Evolutionary conservation across 53 echinoderm and acorn worm species (phyloP).

Genomic region (Mesocentrotus franciscanus): DNA sequence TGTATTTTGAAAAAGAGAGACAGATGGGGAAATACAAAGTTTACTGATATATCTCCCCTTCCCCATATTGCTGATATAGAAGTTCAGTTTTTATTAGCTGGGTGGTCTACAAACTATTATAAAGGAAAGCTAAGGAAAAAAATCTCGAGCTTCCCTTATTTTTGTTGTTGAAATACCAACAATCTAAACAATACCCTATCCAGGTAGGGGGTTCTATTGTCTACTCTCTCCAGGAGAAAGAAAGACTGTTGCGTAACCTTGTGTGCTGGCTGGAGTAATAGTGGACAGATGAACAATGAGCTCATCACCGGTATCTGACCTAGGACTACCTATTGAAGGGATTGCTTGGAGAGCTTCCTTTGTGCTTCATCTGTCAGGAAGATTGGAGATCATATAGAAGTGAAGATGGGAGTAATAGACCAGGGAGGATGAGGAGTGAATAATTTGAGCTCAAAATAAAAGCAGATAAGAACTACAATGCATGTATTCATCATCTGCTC

Average conservation of each 20-base stretch:
- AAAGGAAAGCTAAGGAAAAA: not conserved
- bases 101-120: slow-evolving; percentile 26
- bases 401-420: not conserved
- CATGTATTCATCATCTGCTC: not conserved
- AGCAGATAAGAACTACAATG: not conserved
- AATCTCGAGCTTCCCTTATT: slow-evolving; percentile 7
- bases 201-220: slow-evolving; percentile 31
- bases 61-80: not conserved
- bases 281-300: slow-evolving; percentile 36
- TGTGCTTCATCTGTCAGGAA: not conserved
- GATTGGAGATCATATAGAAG: not conserved
- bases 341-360: not conserved
- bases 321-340: not conserved
- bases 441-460: not conserved
- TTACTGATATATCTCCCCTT: not conserved
- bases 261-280: not conserved
- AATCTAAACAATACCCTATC: slow-evolving; percentile 36
- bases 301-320: slow-evolving; percentile 54
- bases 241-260: slow-evolving; percentile 25
- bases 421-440: not conserved
- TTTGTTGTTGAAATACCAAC: slow-evolving; percentile 42
- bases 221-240: not conserved
- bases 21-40: not conserved
- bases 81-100: slow-evolving; percentile 45
- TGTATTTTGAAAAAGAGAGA: not conserved